Percentiles rank a stretch among this genome's conserved stretches.
Conservation (phyloP, 2,797 vertebrate species). For the Danio choprae region DNA sequence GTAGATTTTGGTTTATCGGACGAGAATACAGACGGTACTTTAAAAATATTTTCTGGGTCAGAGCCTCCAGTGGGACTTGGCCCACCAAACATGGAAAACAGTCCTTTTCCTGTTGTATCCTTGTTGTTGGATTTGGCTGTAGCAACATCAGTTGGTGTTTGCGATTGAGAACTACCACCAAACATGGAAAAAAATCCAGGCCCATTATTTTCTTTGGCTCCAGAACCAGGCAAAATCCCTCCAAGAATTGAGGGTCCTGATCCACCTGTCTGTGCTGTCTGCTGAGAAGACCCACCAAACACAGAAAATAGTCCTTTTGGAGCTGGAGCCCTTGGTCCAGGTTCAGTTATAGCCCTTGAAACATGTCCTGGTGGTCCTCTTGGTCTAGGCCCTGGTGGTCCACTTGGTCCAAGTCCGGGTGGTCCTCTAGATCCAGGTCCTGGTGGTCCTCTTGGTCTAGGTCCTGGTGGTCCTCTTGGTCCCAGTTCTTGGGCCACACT, state of each 20-base stretch:
- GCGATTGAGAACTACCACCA: constrained; percentile 60
- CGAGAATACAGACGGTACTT: constrained; percentile 76
- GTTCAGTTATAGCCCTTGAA: constrained; percentile 1
- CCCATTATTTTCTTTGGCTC: constrained; percentile 62
- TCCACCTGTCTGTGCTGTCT: constrained; percentile 62
- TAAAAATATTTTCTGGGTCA: constrained; percentile 74
- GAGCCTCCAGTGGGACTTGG: constrained; percentile 60
- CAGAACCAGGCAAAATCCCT: constrained; percentile 64
- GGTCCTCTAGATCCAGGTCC: constrained; percentile 26
- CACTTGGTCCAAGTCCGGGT: constrained; percentile 14
- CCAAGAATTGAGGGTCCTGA: constrained; percentile 62
- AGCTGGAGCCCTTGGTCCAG: constrained; percentile 69
- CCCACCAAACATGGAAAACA: constrained; percentile 77
- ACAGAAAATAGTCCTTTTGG: constrained; percentile 79
- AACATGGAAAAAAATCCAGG: constrained; percentile 81
- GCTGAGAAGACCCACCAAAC: constrained; percentile 72
- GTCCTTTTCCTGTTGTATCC: constrained; percentile 68
- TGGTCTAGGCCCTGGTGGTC: constrained; percentile 3
- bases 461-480: constrained; percentile 37
- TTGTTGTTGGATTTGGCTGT: constrained; percentile 57
- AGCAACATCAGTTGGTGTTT: constrained; percentile 37
- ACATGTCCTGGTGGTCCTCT: constrained; percentile 58
- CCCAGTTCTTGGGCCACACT: constrained; percentile 22
- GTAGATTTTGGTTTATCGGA: constrained; percentile 76
- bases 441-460: constrained; percentile 1